A percentile compares a stretch with the other conserved stretches of the same genome.
These are phyloP conservation scores for Aphelocoma californica DNA, from an alignment of 2,797 vertebrate species.

Conservation along the genomic window DNA sequence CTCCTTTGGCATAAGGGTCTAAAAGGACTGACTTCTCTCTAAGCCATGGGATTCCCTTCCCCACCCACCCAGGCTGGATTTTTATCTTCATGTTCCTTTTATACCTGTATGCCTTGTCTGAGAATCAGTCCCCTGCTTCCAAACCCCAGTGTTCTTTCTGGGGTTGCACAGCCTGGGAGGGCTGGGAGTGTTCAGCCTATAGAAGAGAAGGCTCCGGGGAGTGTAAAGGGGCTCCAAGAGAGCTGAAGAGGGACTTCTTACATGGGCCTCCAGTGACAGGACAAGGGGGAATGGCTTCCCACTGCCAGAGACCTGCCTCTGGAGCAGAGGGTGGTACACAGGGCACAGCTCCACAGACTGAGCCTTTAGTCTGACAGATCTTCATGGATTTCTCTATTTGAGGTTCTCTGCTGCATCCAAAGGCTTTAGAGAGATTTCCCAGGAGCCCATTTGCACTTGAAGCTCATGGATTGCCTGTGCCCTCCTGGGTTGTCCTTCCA, in stretches of 20 bases:
- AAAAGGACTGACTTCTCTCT: neutral
- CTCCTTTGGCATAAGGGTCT: neutral
- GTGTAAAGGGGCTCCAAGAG: neutral
- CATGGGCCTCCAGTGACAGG: neutral
- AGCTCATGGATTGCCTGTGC: neutral
- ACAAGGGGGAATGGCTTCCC: neutral
- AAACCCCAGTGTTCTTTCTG: neutral
- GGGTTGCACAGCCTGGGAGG: neutral
- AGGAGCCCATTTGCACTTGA: neutral
- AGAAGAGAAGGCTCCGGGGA: neutral
- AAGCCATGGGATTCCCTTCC: neutral
- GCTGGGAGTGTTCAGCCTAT: neutral
- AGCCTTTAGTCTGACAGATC: neutral
- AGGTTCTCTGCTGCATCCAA: neutral
- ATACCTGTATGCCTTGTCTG: neutral
- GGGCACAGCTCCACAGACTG: neutral
- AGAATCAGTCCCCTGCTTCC: neutral
- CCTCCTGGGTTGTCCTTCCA: neutral
- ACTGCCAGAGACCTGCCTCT: neutral
- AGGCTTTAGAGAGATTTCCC: neutral
- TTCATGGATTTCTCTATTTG: neutral
- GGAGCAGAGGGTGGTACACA: neutral
- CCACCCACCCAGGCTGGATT: neutral
- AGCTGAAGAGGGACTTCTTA: neutral
- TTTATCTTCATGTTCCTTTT: neutral